Evolutionary conservation across 2,113 vertebrate genomes (phyloP).

Genomic region (Aegypius monachus): DNA sequence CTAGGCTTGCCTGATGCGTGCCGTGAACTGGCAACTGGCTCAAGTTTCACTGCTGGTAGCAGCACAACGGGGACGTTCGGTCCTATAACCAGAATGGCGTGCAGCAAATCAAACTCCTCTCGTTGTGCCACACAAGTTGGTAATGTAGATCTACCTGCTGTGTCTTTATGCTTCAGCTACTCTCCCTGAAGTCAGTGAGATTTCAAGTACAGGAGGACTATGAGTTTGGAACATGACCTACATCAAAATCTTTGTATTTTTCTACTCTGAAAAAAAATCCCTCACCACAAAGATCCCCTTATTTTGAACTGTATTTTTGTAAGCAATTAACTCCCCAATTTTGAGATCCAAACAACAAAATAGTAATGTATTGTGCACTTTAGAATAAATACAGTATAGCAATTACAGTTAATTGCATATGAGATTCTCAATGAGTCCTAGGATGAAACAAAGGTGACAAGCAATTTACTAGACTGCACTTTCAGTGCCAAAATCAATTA

Average conservation of each 20-base stretch:
- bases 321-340: neutral
- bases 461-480: constrained; percentile 28
- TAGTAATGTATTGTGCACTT: neutral
- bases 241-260: neutral
- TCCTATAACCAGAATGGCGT: neutral
- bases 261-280: neutral
- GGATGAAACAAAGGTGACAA: constrained; percentile 36
- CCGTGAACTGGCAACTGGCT: neutral
- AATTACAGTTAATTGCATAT: constrained; percentile 43
- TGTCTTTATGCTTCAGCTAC: neutral
- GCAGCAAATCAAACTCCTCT: neutral
- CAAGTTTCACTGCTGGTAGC: neutral
- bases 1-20: neutral
- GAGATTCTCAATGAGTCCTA: neutral
- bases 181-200: neutral
- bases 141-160: fast-evolving
- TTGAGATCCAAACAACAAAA: neutral
- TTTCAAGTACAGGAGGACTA: neutral
- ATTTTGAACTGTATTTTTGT: neutral
- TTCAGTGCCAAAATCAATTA: constrained; percentile 45
- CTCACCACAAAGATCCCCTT: neutral
- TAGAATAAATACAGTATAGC: constrained; percentile 26
- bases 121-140: fast-evolving
- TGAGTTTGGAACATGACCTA: neutral
- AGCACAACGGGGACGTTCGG: fast-evolving